Evolutionary conservation across 2,888 invertebrate species (phyloP), one percentile per base, ranked within the genome.

Genomic region (Coremacera marginata): DNA sequence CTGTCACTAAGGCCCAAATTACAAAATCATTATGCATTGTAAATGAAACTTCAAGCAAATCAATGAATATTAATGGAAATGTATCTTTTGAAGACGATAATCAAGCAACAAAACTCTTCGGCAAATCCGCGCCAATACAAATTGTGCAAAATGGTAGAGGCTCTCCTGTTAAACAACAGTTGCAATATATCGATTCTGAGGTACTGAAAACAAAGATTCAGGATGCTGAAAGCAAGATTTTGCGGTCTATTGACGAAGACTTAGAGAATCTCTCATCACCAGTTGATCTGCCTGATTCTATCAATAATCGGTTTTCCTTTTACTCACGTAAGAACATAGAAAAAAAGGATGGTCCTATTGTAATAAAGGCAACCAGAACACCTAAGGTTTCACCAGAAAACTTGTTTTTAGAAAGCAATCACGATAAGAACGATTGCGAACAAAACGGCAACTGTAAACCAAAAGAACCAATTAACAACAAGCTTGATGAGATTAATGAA

Each of bases 141-240:
- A 94, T 94, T 80, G 84, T 91, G 79, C 91, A 91, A 80, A 91
- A 91, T 84, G 92, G 91, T 82, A 89, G 91, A 79, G 92, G 92
- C 67, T 92, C 93, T 31, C 87, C 92, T 80, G 89, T 92, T 80
- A 92, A 93, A 72, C 93, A 93, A 87, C 88, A 93, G 71, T 93
- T 93, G 88, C 92, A 93, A 85, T 93, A 93, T 86, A 89, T 94
- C 80, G 94, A 94, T 86, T 88, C 93, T 77, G 93, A 94, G 89
- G 92, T 94, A 70, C 80, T 88, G 1, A 88, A 87, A 78, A 83
- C 85, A 0, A 88, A 88, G 77, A 88, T 88, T n/a, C 87, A 87
- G 79, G 85, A 86, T 80, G 88, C 86, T 8, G 88, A 87, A 79
- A 84, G 87, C 68, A 88, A 87, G 77, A 82, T 83, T 16, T 82